phyloP scores from a whole-genome alignment of 2,888 invertebrate species.

The Lacanobia wlatinum region DNA sequence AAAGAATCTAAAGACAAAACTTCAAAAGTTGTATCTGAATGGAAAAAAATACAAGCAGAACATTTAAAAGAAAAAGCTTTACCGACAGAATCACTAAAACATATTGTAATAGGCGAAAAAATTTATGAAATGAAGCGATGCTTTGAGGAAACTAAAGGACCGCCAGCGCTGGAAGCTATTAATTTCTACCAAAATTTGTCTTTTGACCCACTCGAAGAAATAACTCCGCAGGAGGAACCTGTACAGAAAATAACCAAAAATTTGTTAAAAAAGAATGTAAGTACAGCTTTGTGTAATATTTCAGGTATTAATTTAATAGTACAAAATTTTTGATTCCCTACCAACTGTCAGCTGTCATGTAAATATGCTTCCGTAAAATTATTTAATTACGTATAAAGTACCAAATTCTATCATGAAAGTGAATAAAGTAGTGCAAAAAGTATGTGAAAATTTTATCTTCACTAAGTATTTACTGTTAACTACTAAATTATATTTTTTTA shows the following conservation, averaged over 20 bases:
- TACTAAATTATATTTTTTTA: no score
- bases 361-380: no score
- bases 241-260: not conserved
- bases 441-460: no score
- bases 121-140: slow-evolving; percentile 71
- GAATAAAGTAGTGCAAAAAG: no score
- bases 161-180: slow-evolving; percentile 56
- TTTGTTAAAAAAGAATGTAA: slow-evolving; percentile 12
- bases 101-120: slow-evolving; percentile 78
- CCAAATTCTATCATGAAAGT: no score
- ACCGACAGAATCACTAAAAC: slow-evolving; percentile 39
- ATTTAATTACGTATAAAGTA: no score
- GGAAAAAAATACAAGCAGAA: no score
- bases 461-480: no score
- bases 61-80: slow-evolving; percentile 7
- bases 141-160: slow-evolving; percentile 52
- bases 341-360: no score
- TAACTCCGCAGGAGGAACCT: not conserved
- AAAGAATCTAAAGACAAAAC: no score
- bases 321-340: no score
- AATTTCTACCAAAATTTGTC: slow-evolving; percentile 69
- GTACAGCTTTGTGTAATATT: slow-evolving; percentile 10
- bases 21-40: no score
- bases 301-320: not conserved
- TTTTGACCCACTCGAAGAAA: slow-evolving; percentile 35